phyloP scores from a whole-genome alignment of 2,888 invertebrate genomes.

The Dynastes maya region DNA sequence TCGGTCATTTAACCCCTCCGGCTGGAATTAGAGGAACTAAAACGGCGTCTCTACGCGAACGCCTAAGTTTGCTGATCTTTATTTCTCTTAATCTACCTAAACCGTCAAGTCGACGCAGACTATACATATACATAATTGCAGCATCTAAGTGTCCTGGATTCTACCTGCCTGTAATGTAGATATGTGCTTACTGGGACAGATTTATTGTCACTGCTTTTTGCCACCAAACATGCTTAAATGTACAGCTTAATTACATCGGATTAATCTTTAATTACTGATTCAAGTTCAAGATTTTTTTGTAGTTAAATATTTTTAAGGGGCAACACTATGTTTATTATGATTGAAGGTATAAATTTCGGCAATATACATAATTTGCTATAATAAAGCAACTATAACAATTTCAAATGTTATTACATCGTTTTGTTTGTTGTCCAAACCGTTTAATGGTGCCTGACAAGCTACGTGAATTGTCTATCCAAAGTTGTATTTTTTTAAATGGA shows the following conservation, averaged over 20 bases:
- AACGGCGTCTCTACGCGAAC: conserved; percentile 61
- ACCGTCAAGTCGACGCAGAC: conserved; percentile 56
- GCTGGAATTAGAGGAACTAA: conserved; percentile 62
- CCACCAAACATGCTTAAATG: background rate
- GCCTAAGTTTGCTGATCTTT: conserved; percentile 59
- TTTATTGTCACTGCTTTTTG: conserved; percentile 18
- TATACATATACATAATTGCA: conserved; percentile 48
- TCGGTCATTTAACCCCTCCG: conserved; percentile 63
- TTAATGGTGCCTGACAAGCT: no score
- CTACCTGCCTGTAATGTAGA: conserved; percentile 22
- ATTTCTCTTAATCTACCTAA: conserved; percentile 60
- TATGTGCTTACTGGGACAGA: conserved; percentile 22
- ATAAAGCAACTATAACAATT: no score
- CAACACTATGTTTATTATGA: no score
- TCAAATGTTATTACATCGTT: no score
- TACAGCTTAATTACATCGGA: conserved; percentile 5
- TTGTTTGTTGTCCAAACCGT: no score
- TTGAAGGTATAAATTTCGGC: no score
- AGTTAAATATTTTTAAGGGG: no score
- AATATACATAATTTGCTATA: no score
- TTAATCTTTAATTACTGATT: conserved; percentile 6
- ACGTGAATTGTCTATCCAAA: no score
- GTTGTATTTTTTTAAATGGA: no score
- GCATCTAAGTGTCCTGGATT: conserved; percentile 27
- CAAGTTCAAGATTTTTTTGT: background rate